These are phyloP conservation scores for Laticauda colubrina DNA, from an alignment of 2,113 vertebrate genomes.

Conservation along the genomic window DNA sequence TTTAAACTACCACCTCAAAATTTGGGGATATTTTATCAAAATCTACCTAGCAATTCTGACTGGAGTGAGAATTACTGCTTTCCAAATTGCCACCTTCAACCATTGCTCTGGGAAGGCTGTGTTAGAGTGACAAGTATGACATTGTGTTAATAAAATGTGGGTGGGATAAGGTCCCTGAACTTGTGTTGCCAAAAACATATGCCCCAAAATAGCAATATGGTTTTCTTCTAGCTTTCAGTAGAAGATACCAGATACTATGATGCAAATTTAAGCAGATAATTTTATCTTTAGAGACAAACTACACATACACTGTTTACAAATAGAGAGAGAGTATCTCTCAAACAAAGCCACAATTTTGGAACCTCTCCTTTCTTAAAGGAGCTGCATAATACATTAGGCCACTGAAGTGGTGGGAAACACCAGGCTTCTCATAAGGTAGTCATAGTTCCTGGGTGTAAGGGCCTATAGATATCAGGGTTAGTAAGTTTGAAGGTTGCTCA, in stretches of 20 bases:
- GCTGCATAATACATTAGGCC: neutral
- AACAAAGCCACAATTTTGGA: neutral
- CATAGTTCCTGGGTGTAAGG: neutral
- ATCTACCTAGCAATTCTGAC: neutral
- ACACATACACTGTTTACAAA: neutral
- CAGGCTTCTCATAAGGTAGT: neutral
- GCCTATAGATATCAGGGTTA: neutral
- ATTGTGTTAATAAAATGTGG: neutral
- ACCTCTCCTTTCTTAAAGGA: neutral
- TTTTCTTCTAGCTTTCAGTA: neutral
- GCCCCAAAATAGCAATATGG: neutral
- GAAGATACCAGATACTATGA: neutral
- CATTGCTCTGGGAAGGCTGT: neutral
- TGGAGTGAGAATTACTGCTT: neutral
- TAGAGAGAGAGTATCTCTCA: neutral
- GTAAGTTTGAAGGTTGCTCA: no score
- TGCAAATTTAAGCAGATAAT: neutral
- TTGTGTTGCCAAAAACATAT: neutral
- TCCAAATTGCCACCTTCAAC: neutral
- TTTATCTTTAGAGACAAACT: neutral
- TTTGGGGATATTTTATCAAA: neutral
- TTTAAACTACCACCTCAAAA: neutral
- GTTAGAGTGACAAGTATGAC: neutral
- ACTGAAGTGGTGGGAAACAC: neutral
- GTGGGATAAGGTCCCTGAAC: neutral